Evolutionary conservation across 2,888 invertebrate species (phyloP), one percentile per base, ranked within the genome.

Genomic region (Alcis repandata): DNA sequence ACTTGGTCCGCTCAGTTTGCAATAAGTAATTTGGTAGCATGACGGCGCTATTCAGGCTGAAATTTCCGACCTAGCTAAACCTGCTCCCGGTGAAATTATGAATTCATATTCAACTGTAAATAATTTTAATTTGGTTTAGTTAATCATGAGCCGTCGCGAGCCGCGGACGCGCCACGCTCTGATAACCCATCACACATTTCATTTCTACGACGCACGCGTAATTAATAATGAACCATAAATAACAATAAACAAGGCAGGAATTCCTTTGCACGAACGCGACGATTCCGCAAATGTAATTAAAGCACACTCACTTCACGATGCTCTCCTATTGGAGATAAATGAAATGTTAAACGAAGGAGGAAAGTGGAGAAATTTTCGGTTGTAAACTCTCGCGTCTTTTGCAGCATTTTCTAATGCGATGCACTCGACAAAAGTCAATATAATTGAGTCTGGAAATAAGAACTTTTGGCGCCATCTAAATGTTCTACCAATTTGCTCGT

Each of bases 91-190:
- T 77, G 76, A 78, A 81, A 82, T 80, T 77, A 80, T 64, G 62
- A 78, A 83, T 32, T 84, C 77, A 59, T 36, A 67, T 59, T 62
- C 62, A 85, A 87, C 86, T 81, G 87, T 84, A 86, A 86, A 87
- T 87, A 83, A 85, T 88, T 84, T 82, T 88, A 88, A 90, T 90
- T 89, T 82, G 84, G 86, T 86, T 87, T 86, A 91, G 88, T 89
- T 88, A 87, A 81, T 88, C 85, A 83, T 73, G 74, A 82, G 82
- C 78, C 86, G 83, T 83, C 87, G 83, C 82, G 78, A 79, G 79
- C 79, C 74, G 78, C 84, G 84, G 86, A 85, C 87, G 87, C 79
- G 85, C 72, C 77, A 90, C 80, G 92, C 90, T 92, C 92, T 92
- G 80, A 89, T 91, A 76, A 82, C 45, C 83, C 76, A 75, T 73